These are phyloP conservation scores for Megathymus violae DNA, from an alignment of 1,140 invertebrate species.

Conservation along the genomic window DNA sequence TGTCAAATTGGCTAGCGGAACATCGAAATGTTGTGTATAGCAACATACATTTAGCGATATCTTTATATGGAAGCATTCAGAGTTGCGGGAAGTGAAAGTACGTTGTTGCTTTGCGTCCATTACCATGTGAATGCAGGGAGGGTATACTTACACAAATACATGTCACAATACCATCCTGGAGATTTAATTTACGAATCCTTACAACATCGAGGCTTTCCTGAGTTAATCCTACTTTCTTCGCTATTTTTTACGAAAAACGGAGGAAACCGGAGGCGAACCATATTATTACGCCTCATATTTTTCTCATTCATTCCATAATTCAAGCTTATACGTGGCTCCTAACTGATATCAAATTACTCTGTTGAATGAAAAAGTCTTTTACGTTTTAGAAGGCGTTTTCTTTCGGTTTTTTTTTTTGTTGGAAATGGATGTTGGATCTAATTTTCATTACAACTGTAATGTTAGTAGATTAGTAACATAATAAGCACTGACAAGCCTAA, in stretches of 20 bases:
- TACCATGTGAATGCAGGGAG: conserved; percentile 56
- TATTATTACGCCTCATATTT: conserved; percentile 25
- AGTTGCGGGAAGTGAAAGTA: conserved; percentile 41
- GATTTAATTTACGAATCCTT: conserved; percentile 52
- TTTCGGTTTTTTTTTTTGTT: background rate
- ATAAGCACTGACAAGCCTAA: no score
- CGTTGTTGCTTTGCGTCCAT: conserved; percentile 59
- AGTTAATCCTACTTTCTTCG: conserved; percentile 16
- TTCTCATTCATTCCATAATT: conserved; percentile 21
- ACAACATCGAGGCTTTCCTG: conserved; percentile 7
- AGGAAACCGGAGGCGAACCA: conserved; percentile 21
- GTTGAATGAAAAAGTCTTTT: conserved; percentile 4
- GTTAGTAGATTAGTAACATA: no score
- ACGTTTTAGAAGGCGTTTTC: background rate
- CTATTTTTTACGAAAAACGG: conserved; percentile 11
- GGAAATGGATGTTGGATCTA: background rate
- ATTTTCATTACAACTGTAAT: background rate
- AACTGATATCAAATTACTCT: conserved; percentile 20
- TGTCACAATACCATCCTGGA: conserved; percentile 54
- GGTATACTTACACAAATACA: conserved; percentile 56
- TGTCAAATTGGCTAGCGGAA: conserved; percentile 38
- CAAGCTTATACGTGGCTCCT: conserved; percentile 6
- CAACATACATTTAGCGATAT: conserved; percentile 46
- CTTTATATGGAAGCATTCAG: no score
- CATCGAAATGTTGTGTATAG: conserved; percentile 42